phyloP scores from a whole-genome alignment of 2,797 vertebrate genomes.

The Aeoliscus strigatus region DNA sequence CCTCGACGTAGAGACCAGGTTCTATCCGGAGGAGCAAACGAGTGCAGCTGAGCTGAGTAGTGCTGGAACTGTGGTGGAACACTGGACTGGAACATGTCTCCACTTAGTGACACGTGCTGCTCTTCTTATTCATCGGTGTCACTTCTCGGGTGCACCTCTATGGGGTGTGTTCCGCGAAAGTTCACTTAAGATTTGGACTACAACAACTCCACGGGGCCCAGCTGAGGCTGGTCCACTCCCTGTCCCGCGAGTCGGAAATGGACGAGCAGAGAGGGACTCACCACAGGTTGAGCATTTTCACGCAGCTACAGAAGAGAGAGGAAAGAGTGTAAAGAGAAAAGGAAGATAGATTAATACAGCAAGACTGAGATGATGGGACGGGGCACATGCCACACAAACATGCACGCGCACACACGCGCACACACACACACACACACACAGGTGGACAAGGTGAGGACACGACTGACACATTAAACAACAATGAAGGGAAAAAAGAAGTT shows the following conservation, averaged over 20 bases:
- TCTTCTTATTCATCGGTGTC: too few species aligned
- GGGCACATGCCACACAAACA: conserved; percentile 78
- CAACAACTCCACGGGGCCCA: conserved; percentile 55
- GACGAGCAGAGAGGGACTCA: conserved; percentile 98
- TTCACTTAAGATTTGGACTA: conserved; percentile 15
- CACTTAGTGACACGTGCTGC: too few species aligned
- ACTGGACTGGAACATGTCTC: too few species aligned
- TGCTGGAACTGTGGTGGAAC: too few species aligned
- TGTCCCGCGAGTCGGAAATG: conserved; percentile 80
- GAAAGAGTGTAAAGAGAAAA: conserved; percentile 89
- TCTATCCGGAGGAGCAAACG: too few species aligned
- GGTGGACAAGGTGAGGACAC: conserved; percentile 30
- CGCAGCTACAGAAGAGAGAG: conserved; percentile 92
- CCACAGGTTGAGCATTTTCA: conserved; percentile 99
- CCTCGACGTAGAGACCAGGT: too few species aligned
- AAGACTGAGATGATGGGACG: conserved; percentile 78
- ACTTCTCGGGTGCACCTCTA: too few species aligned
- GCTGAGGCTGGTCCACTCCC: conserved; percentile 89
- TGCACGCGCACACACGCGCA: conserved; percentile 66
- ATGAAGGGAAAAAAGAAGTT: too few species aligned
- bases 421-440: conserved; percentile 43
- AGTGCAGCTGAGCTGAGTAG: too few species aligned
- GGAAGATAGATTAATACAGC: conserved; percentile 95
- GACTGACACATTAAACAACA: conserved; percentile 1
- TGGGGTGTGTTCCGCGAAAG: conserved; percentile 24